Evolutionary conservation across 2,888 invertebrate species (phyloP), one percentile per base, ranked within the genome.

Genomic region (Mantis religiosa): DNA sequence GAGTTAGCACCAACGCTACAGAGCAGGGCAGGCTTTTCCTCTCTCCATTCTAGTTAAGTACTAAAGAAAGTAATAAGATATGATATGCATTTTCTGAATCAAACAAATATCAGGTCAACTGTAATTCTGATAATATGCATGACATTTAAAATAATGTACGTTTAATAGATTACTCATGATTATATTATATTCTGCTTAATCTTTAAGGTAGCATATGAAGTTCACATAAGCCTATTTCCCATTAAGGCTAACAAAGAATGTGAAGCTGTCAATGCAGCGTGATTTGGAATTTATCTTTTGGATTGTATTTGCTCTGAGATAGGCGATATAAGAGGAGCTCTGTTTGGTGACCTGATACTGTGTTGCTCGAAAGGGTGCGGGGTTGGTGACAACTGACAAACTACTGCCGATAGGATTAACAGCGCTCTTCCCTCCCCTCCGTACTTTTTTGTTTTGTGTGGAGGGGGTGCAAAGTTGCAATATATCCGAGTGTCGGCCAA

Each of bases 371-470:
- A 71, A 71, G 54, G 54, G 54, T 71, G 54, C 20, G 54, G 54
- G 41, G 54, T 8, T 6, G 81, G 15, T 34, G 87, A 87, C 87
- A 82, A 82, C 82, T 87, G 87, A 87, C 87, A 87, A 87, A 87
- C 85, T 82, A 41, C 87, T n/a, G 82, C 54, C 87, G 81, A 82
- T 82, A 34, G 87, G 87, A 87, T 87, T 87, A 87, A 30, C 71
- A 71, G 86, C 20, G 47, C 54, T 28, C 54, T 71, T 25, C 85
- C n/a, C 84, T 30, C 34, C 54, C 47, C 27, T 54, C 47, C 41
- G 54, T 54, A 20, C 14, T 85, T 54, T 54, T 85, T 81, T 81
- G 25, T 71, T 71, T 71, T 71, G 25, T 71, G 54, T 0, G 54
- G 54, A 3, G 25, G 54, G 54, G 54, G 20, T 25, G 54, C 54